These are phyloP conservation scores for Neotoma lepida DNA, from an alignment of 2,113 vertebrate genomes.

Conservation along the genomic window DNA sequence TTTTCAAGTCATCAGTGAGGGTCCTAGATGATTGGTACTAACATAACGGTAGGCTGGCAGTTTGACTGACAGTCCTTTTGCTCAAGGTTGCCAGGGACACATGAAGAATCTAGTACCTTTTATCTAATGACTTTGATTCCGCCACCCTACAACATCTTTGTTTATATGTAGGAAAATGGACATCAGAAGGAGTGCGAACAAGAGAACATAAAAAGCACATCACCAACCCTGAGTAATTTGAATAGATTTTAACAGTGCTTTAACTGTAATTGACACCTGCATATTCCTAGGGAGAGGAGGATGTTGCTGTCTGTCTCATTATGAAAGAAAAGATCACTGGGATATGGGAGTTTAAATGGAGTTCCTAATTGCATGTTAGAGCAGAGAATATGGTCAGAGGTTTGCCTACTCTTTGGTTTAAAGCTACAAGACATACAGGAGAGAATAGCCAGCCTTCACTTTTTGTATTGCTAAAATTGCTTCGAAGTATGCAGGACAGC, in stretches of 20 bases:
- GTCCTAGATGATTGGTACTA: background rate
- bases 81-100: background rate
- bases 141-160: background rate
- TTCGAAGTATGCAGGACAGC: background rate
- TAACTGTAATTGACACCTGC: background rate
- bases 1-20: background rate
- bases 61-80: background rate
- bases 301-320: background rate
- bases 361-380: background rate
- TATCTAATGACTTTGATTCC: background rate
- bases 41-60: background rate
- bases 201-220: background rate
- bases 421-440: background rate
- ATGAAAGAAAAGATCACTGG: background rate
- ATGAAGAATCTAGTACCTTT: background rate
- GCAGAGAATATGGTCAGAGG: background rate
- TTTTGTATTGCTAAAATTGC: slow-evolving; percentile 2
- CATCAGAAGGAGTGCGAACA: background rate
- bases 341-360: background rate
- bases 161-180: background rate
- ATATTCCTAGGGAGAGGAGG: background rate
- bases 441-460: background rate
- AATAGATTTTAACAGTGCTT: background rate
- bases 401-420: background rate
- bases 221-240: background rate